Evolutionary conservation across 2,113 vertebrate genomes (phyloP).

Genomic region (Lepisosteus osseus): DNA sequence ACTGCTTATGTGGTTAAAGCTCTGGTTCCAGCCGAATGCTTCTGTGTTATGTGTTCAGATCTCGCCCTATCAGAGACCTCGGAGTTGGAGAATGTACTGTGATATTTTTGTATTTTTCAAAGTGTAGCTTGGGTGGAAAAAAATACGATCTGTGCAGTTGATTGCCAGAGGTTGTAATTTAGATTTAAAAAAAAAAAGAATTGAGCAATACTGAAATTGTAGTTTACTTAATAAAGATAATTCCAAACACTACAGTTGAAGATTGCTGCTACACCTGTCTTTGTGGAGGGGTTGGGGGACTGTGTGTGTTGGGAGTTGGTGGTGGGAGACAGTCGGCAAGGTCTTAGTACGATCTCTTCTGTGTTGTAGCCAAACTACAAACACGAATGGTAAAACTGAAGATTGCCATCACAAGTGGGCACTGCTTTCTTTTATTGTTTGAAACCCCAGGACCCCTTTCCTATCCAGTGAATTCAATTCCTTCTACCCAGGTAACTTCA

Average conservation of each 20-base stretch:
- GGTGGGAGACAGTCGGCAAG: too few species aligned
- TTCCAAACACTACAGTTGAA: constrained; percentile 48
- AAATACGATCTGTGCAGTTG: constrained; percentile 38
- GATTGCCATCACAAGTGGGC: too few species aligned
- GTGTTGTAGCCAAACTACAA: too few species aligned
- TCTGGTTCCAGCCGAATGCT: constrained; percentile 37
- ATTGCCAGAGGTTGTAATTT: constrained; percentile 64
- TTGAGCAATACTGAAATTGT: constrained; percentile 69
- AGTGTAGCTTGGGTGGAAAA: constrained; percentile 65
- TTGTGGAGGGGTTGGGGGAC: background rate
- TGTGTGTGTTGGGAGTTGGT: too few species aligned
- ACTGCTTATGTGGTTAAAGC: too few species aligned
- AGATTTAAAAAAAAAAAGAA: constrained; percentile 52
- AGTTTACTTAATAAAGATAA: constrained; percentile 73
- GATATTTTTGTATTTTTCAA: constrained; percentile 78
- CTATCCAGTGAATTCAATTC: too few species aligned
- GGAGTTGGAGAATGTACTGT: constrained; percentile 64
- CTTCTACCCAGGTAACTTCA: too few species aligned
- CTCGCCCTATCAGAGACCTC: constrained; percentile 44
- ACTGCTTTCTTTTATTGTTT: too few species aligned
- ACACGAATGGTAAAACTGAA: too few species aligned
- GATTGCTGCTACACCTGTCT: constrained; percentile 3
- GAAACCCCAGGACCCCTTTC: too few species aligned
- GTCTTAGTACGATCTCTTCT: too few species aligned
- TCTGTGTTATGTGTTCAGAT: constrained; percentile 41